Evolutionary conservation across 2,888 invertebrate species (phyloP).

Genomic region (Torymus tubicola): DNA sequence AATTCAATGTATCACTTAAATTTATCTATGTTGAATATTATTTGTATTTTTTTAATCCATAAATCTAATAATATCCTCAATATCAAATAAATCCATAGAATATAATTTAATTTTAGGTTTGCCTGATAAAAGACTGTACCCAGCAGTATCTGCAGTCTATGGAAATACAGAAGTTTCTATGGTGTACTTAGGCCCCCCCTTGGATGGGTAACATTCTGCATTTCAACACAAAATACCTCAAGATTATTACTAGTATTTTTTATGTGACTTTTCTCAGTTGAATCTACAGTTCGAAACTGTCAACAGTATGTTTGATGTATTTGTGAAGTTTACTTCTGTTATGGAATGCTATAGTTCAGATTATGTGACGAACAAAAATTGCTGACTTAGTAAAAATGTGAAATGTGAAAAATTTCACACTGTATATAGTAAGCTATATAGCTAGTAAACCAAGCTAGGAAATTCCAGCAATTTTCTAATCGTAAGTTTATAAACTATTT

Average conservation of each 20-base stretch:
- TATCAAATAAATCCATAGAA: neutral
- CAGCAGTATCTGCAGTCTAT: slow-evolving; percentile 98
- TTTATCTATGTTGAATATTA: no score
- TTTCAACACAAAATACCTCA: slow-evolving; percentile 48
- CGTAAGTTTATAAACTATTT: slow-evolving; percentile 18
- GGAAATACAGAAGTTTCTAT: slow-evolving; percentile 99
- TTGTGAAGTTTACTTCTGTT: slow-evolving; percentile 23
- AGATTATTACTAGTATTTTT: slow-evolving; percentile 22
- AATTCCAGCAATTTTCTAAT: slow-evolving; percentile 4
- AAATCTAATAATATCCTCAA: no score
- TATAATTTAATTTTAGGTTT: slow-evolving; percentile 81
- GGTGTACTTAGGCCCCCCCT: slow-evolving; percentile 97
- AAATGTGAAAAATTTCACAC: slow-evolving; percentile 21
- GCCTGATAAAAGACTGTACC: slow-evolving; percentile 94
- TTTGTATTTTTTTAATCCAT: no score
- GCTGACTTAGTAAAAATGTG: slow-evolving; percentile 34
- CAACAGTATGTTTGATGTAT: slow-evolving; percentile 11
- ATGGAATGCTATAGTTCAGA: neutral
- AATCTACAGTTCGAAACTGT: neutral
- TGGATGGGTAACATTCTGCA: slow-evolving; percentile 88
- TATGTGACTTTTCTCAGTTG: slow-evolving; percentile 1
- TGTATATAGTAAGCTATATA: slow-evolving; percentile 31
- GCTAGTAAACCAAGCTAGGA: neutral
- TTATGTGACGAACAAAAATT: slow-evolving; percentile 6
- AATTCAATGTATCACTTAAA: no score